These are phyloP conservation scores for Tricholaema leucomelas DNA, from an alignment of 2,113 vertebrate genomes.

Conservation along the genomic window DNA sequence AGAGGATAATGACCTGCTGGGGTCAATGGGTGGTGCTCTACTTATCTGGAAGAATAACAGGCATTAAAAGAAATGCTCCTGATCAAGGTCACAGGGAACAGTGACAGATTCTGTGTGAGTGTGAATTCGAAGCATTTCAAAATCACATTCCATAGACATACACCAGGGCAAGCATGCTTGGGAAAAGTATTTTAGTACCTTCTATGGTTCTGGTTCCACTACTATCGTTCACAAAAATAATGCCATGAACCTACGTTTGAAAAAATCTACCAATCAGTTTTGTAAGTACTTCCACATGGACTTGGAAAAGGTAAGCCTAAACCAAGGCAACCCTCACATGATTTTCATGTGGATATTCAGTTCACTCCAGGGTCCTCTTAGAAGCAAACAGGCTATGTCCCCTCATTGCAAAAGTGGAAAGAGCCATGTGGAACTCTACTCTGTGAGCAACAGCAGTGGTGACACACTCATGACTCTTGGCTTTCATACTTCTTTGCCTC, in stretches of 20 bases:
- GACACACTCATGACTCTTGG: not conserved
- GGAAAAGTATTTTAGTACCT: conserved; percentile 20
- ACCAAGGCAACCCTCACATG: not conserved
- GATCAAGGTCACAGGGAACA: conserved; percentile 62
- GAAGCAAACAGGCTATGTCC: not conserved
- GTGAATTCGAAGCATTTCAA: conserved; percentile 61
- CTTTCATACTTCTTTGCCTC: not conserved
- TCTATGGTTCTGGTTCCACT: conserved; percentile 16
- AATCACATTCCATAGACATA: conserved; percentile 43
- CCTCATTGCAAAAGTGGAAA: not conserved
- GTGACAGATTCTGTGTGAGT: conserved; percentile 39
- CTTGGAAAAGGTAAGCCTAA: not conserved
- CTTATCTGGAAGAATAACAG: conserved; percentile 40
- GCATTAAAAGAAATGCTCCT: conserved; percentile 57
- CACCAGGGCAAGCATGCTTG: not conserved
- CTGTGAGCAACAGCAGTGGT: not conserved
- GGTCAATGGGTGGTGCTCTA: conserved; percentile 42
- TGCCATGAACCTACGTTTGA: not conserved
- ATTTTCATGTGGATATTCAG: not conserved
- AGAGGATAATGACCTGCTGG: conserved; percentile 23
- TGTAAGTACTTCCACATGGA: not conserved
- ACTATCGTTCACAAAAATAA: not conserved
- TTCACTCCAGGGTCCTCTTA: not conserved
- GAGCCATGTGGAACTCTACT: not conserved
- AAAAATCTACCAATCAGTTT: not conserved